A percentile compares a stretch with the other conserved stretches of the same genome.
These are phyloP conservation scores for Protobothrops mucrosquamatus DNA, from an alignment of 2,113 vertebrate genomes.

Conservation along the genomic window DNA sequence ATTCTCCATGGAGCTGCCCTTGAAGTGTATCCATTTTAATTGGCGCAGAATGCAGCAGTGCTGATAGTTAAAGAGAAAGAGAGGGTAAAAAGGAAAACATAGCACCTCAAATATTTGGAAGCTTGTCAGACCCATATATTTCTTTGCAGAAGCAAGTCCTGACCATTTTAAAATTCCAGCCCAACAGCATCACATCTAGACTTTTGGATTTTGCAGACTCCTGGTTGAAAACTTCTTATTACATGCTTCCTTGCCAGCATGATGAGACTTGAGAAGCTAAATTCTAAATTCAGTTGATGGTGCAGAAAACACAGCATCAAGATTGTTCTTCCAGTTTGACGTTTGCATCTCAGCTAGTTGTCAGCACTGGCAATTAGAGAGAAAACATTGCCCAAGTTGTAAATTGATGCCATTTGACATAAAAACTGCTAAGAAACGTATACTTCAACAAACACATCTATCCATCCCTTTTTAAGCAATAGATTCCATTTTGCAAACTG, in stretches of 20 bases:
- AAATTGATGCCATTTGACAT: slow-evolving; percentile 51
- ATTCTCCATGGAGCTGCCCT: neutral
- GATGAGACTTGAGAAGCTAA: slow-evolving; percentile 30
- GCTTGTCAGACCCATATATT: neutral
- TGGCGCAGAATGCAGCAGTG: neutral
- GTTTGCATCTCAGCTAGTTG: slow-evolving; percentile 38
- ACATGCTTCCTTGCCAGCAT: neutral
- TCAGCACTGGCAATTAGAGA: slow-evolving; percentile 18
- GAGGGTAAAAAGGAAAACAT: neutral
- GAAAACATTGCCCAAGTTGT: slow-evolving; percentile 41
- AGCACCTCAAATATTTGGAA: neutral
- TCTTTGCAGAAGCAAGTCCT: neutral
- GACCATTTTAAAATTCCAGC: neutral
- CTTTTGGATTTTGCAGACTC: neutral
- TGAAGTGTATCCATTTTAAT: neutral
- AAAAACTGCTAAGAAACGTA: slow-evolving; percentile 31
- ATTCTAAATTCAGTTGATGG: slow-evolving; percentile 42
- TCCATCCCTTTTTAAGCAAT: neutral
- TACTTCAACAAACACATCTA: slow-evolving; percentile 17
- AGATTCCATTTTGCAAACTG: neutral
- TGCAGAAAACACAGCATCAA: slow-evolving; percentile 13
- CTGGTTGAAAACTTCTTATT: neutral
- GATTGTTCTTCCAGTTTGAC: slow-evolving; percentile 12
- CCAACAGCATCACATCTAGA: neutral
- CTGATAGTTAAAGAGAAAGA: neutral